A percentile compares a stretch with the other conserved stretches of the same genome.
Evolutionary conservation across 2,888 invertebrate species (phyloP).

Genomic region (Sesamia inferens): DNA sequence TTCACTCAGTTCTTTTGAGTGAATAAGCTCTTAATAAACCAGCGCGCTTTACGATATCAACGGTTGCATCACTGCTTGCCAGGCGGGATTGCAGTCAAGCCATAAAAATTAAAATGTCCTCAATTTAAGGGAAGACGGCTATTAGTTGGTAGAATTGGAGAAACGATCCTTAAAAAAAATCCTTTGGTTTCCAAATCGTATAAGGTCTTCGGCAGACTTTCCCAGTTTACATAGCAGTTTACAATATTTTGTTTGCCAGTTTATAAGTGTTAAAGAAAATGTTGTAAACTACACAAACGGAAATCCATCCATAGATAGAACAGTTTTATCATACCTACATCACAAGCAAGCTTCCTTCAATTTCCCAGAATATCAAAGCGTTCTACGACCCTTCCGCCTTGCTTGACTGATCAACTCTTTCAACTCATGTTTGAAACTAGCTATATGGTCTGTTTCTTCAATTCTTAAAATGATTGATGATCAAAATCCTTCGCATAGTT

Average conservation of each 20-base stretch:
- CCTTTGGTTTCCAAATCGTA: not conserved
- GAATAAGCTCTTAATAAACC: too few relatives aligned
- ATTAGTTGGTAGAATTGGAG: not conserved
- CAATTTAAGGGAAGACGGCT: too few relatives aligned
- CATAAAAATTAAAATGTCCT: too few relatives aligned
- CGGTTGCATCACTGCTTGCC: too few relatives aligned
- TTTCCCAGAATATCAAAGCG: not conserved
- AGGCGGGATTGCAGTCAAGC: too few relatives aligned
- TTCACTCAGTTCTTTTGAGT: too few relatives aligned
- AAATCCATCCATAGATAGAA: not conserved
- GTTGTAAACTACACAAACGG: too few relatives aligned
- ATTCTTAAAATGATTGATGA: not conserved
- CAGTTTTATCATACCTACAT: not conserved
- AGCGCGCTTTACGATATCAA: too few relatives aligned
- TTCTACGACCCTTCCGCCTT: slow-evolving; percentile 3
- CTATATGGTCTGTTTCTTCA: slow-evolving; percentile 11
- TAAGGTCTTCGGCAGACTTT: not conserved
- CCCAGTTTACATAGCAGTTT: not conserved
- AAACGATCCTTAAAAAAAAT: not conserved
- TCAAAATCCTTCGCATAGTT: not conserved
- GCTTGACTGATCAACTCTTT: not conserved
- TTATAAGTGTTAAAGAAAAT: too few relatives aligned
- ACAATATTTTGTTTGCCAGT: too few relatives aligned
- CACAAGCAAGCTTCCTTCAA: not conserved
- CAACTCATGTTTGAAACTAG: not conserved